phyloP scores from a whole-genome alignment of 2,797 vertebrate genomes.

The Percopsis omiscomaycus region DNA sequence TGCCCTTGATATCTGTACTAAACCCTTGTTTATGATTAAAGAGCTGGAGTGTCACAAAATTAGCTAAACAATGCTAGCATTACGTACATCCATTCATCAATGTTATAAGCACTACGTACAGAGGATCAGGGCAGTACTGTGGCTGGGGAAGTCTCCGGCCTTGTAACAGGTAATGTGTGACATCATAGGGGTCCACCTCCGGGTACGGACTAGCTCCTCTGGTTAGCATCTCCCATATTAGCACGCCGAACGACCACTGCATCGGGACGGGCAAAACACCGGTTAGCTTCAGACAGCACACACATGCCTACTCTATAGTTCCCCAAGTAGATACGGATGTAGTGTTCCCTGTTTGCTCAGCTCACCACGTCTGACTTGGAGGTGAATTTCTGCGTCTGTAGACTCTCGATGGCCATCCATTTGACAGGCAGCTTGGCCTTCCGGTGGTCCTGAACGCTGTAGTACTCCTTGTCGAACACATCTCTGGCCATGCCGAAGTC shows the following conservation, averaged over 20 bases:
- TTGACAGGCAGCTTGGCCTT: constrained; percentile 93
- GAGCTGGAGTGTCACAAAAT: neutral
- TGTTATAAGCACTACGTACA: constrained; percentile 81
- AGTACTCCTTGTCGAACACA: constrained; percentile 95
- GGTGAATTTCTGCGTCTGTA: constrained; percentile 96
- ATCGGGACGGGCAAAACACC: constrained; percentile 9
- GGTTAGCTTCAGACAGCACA: too few relatives aligned
- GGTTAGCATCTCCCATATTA: constrained; percentile 97
- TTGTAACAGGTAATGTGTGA: constrained; percentile 84
- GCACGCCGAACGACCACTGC: constrained; percentile 97
- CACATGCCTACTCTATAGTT: too few relatives aligned
- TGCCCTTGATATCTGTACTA: neutral
- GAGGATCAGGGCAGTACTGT: constrained; percentile 85
- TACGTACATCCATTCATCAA: neutral
- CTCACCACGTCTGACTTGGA: constrained; percentile 96
- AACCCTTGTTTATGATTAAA: neutral
- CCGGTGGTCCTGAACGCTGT: constrained; percentile 86
- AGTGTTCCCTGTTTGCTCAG: neutral
- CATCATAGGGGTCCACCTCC: constrained; percentile 92
- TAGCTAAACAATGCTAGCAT: neutral
- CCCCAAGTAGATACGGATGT: too few relatives aligned
- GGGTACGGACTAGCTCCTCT: constrained; percentile 92
- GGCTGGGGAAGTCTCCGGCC: constrained; percentile 93
- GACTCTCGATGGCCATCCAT: constrained; percentile 98
- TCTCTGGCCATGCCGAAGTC: constrained; percentile 97